phyloP scores from a whole-genome alignment of 2,113 vertebrate genomes.

The Conger conger region DNA sequence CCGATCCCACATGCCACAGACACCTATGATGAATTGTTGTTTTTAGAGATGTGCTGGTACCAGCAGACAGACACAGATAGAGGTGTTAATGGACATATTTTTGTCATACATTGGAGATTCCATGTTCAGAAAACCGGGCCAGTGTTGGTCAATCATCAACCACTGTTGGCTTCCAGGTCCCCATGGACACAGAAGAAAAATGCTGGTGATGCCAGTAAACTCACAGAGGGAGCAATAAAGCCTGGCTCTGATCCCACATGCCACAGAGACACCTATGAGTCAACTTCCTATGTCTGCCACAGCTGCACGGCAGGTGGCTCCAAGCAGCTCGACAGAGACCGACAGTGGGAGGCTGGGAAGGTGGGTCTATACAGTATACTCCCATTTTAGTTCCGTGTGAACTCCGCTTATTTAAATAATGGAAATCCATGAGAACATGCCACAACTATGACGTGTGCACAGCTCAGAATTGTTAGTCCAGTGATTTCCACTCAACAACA shows the following conservation, averaged over 20 bases:
- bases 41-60: too few relatives aligned
- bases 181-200: neutral
- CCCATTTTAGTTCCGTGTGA: neutral
- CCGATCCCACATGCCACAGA: too few relatives aligned
- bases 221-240: neutral
- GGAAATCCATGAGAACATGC: neutral
- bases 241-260: neutral
- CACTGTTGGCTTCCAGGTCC: neutral
- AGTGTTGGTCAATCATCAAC: conserved; percentile 5
- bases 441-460: neutral
- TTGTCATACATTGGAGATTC: too few relatives aligned
- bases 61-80: too few relatives aligned
- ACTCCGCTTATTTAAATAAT: neutral
- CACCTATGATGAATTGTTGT: too few relatives aligned
- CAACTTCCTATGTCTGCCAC: neutral
- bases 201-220: neutral
- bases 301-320: neutral
- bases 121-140: too few relatives aligned
- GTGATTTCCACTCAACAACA: neutral
- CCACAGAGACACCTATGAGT: neutral
- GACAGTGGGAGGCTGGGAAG: neutral
- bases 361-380: neutral
- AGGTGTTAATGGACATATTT: too few relatives aligned
- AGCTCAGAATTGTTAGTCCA: neutral
- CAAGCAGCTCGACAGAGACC: neutral